Evolutionary conservation across 1,140 invertebrate species (phyloP), one percentile per base, ranked within the genome.

Genomic region (Hylaeus anthracinus): DNA sequence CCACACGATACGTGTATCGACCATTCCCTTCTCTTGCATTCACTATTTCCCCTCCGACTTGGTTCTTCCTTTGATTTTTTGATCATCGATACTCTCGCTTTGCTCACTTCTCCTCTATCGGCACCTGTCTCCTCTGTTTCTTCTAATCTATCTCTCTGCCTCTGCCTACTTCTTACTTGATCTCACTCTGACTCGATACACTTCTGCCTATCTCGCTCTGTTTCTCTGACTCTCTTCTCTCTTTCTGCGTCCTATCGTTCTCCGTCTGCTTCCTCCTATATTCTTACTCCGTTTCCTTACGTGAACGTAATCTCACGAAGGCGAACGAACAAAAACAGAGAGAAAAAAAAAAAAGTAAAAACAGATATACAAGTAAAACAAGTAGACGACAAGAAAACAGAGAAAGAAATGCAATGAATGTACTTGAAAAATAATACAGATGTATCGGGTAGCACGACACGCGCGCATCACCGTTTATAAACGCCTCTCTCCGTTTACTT

Each of bases 251-350:
- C 67, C 67, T 85, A 78, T 85, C 69, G 85, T 72, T 84, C 72
- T 80, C 86, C 81, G 84, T 77, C 41, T 71, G 64, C 72, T 79
- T 82, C 69, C 60, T 77, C 75, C 79, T 61, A 51, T 79, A 81
- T 66, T 73, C 53, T 79, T 43, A 61, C 76, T 83, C 69, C 53
- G 65, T 67, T 64, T 75, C 71, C 74, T 82, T 66, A 72, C 61
- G 69, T 71, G 48, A 65, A 73, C 82, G 72, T 81, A 5, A 78
- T 80, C 72, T 75, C 79, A 75, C 79, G 66, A 82, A 82, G 71
- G 84, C 81, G 67, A 61, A 72, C 73, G 70, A 74, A 75, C 67
- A 70, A 66, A 72, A 75, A 81, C 76, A 84, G 76, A 74, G 45
- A 71, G 64, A 85, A 64, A 85, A 58, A 76, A 37, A 72, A 53